Base-by-base conservation (phyloP, 2,797 vertebrate genomes). In the Tragelaphus eurycerus region DNA sequence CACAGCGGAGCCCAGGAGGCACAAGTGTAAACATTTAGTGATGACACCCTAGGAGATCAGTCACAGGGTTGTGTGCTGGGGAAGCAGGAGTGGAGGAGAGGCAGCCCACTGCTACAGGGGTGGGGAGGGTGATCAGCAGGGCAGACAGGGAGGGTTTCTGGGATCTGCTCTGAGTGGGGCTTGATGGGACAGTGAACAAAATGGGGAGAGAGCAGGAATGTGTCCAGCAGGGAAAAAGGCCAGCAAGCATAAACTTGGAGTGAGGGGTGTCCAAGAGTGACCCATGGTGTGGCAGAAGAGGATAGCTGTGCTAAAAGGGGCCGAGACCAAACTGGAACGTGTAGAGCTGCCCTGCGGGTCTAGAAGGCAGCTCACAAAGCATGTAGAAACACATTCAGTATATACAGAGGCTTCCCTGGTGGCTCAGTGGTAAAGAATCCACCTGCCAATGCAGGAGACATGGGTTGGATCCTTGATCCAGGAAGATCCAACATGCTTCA, bases 241-340 rank as follows among this genome's bases (percentile, higher is more conserved):
- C 10, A 34, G 23, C 21, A 17, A 46, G 71, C 17, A 3, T 16
- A 2, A 86, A 50, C 10, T 7, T 21, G 43, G 48, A 0, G 4
- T 2, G 3, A n/a, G 17, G 10, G 13, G 16, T 54, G 21, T 27
- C 43, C 34, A 17, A 43, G 55, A 17, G 38, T 57, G 54, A 9
- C 0, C 23, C 16, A 15, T 2, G 0, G 34, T 1, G 78, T 2
- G 50, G 54, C 57, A 27, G 59, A 60, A 55, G 19, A 52, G 52
- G 67, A 19, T 1, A 2, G 62, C 23, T n/a, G 79, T 12, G 48
- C 50, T 62, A 4, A 19, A 25, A 31, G 6, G 21, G 8, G 4
- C 17, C 17, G 14, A 46, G 23, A 38, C 83, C 57, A 31, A 78
- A 19, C 27, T 27, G 13, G 62, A 57, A 29, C 2, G 2, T 21